Base-by-base conservation (phyloP, 92 coral and sea anemone genomes). In the Scolanthus callimorphus region DNA sequence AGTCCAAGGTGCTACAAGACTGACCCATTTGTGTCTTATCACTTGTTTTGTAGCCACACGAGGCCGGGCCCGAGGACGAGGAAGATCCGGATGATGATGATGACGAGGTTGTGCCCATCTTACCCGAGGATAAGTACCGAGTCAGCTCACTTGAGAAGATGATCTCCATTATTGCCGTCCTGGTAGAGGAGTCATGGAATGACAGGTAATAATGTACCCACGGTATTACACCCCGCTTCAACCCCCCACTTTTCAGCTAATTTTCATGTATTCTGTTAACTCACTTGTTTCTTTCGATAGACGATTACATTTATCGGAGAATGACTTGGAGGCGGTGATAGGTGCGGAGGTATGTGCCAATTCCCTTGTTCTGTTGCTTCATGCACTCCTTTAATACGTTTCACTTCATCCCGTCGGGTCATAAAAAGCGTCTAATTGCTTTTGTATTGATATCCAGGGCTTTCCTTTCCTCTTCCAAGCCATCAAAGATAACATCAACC, bases 21-120 rank as follows among this genome's bases (percentile, higher is more conserved):
- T n/a, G n/a, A n/a, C n/a, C n/a, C n/a, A n/a, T n/a, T n/a, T n/a
- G n/a, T n/a, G n/a, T n/a, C n/a, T n/a, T 28, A 3, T 30, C 2
- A 19, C 9, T 51, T 21, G 15, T 39, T 49, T 39, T 1, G 61
- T 60, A 67, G 77, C 63, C 74, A 26, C 56, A 37, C 39, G 96
- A 90, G 20, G 77, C 84, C 17, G 41, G 89, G 17, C 78, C 69
- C 50, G 90, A 83, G 28, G 99, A 90, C 51, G 94, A 88, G 63
- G 99, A 94, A 62, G 97, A 90, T 48, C 77, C 80, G 43, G 97
- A 89, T 37, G 99, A 94, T 53, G 99, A 94, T 39, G 99, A 94
- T 59, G 99, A 94, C 56, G 99, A 94, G n/a, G 96, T 94, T 31
- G 85, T 94, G 11, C 90, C 99, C 29, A 81, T 94, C 39, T 78